phyloP scores from a whole-genome alignment of 2,888 invertebrate species.

The Dynastes maya region DNA sequence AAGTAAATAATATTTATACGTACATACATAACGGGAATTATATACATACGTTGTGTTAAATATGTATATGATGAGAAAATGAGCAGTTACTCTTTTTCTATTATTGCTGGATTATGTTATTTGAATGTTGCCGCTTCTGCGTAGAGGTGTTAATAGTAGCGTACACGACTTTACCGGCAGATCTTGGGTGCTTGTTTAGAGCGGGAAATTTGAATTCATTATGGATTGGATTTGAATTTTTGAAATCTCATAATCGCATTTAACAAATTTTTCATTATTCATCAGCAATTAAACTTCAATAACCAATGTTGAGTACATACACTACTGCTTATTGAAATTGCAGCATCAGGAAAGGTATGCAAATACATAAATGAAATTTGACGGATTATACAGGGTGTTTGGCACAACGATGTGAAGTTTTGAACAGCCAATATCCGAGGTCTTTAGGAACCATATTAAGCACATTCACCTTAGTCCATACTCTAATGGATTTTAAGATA shows the following conservation, averaged over 20 bases:
- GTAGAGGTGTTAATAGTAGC: slow-evolving; percentile 7
- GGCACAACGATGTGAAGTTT: too few species aligned
- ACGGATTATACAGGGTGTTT: too few species aligned
- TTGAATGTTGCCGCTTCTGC: slow-evolving; percentile 66
- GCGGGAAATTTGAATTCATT: slow-evolving; percentile 5
- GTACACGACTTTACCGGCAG: background rate
- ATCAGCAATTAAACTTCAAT: too few species aligned
- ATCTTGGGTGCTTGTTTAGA: background rate
- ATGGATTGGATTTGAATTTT: background rate
- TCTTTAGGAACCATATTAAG: too few species aligned
- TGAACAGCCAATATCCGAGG: too few species aligned
- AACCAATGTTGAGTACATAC: too few species aligned
- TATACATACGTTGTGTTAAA: slow-evolving; percentile 43
- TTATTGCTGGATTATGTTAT: slow-evolving; percentile 50
- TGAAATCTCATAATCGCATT: slow-evolving; percentile 14
- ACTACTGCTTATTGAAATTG: too few species aligned
- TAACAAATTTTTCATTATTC: background rate
- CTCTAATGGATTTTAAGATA: too few species aligned
- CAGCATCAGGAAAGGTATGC: too few species aligned
- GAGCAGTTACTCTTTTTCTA: background rate
- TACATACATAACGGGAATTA: slow-evolving; percentile 11
- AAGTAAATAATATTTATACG: slow-evolving; percentile 19
- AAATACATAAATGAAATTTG: too few species aligned
- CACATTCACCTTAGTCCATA: too few species aligned
- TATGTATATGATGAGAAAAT: background rate